phyloP scores from a whole-genome alignment of 2,888 invertebrate species.

The Cephus pygmeus region DNA sequence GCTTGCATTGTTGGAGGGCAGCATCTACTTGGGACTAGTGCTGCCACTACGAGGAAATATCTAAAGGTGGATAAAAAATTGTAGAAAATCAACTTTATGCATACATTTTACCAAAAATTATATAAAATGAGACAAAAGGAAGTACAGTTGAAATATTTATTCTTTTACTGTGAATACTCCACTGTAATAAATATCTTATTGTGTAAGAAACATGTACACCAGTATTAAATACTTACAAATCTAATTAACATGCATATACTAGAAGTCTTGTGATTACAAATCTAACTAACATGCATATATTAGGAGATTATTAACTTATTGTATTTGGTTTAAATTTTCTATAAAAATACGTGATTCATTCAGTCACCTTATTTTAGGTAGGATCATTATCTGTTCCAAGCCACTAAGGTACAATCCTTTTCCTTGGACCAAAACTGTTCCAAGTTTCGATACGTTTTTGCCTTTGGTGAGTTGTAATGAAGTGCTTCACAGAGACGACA shows the following conservation, averaged over 20 bases:
- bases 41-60: background rate
- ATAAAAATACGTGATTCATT: background rate
- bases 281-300: background rate
- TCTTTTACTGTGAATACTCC: background rate
- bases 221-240: background rate
- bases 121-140: background rate
- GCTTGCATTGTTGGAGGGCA: background rate
- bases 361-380: background rate
- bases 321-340: background rate
- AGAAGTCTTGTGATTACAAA: background rate
- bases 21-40: background rate
- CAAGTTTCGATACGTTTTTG: conserved; percentile 64
- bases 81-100: background rate
- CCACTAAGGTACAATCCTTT: conserved; percentile 40
- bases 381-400: background rate
- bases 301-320: background rate
- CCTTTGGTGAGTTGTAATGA: conserved; percentile 69
- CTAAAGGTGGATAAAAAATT: background rate
- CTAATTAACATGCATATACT: background rate
- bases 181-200: background rate
- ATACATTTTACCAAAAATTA: background rate
- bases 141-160: background rate
- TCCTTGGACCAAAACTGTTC: conserved; percentile 62
- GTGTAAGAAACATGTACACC: background rate
- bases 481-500: conserved; percentile 78